Evolutionary conservation across 2,888 invertebrate genomes (phyloP).

Genomic region (Galerucella calmariensis): DNA sequence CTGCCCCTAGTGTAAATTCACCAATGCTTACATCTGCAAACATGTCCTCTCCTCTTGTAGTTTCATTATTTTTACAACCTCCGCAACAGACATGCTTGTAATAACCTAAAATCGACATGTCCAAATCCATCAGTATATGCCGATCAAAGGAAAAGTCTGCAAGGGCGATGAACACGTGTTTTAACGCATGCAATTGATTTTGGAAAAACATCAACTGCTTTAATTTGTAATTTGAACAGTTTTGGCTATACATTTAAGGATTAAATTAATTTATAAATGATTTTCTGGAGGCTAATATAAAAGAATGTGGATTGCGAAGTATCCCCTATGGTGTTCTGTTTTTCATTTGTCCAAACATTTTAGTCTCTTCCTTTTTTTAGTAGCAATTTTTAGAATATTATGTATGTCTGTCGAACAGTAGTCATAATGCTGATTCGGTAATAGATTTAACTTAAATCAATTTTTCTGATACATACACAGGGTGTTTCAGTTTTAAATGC

Average conservation of each 20-base stretch:
- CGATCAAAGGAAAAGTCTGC: background rate
- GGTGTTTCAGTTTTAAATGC: background rate
- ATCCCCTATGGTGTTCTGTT: slow-evolving; percentile 42
- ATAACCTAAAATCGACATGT: background rate
- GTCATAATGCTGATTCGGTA: slow-evolving; percentile 25
- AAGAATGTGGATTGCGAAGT: slow-evolving; percentile 41
- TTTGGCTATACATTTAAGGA: background rate
- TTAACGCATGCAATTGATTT: too few relatives aligned
- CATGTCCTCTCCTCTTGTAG: too few relatives aligned
- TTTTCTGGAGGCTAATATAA: slow-evolving; percentile 34
- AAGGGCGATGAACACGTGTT: background rate
- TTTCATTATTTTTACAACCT: background rate
- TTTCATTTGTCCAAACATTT: slow-evolving; percentile 36
- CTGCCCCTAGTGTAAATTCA: too few relatives aligned
- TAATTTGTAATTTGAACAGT: background rate
- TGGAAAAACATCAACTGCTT: too few relatives aligned
- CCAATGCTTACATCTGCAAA: too few relatives aligned
- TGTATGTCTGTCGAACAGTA: slow-evolving; percentile 31
- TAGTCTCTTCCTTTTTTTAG: slow-evolving; percentile 33
- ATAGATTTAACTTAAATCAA: background rate
- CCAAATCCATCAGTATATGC: background rate
- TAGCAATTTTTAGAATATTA: slow-evolving; percentile 37
- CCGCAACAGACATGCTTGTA: background rate
- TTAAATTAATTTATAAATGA: background rate
- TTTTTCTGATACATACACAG: slow-evolving; percentile 8